Conservation (phyloP, 1,140 invertebrate genomes). For the Drosophila tani region DNA sequence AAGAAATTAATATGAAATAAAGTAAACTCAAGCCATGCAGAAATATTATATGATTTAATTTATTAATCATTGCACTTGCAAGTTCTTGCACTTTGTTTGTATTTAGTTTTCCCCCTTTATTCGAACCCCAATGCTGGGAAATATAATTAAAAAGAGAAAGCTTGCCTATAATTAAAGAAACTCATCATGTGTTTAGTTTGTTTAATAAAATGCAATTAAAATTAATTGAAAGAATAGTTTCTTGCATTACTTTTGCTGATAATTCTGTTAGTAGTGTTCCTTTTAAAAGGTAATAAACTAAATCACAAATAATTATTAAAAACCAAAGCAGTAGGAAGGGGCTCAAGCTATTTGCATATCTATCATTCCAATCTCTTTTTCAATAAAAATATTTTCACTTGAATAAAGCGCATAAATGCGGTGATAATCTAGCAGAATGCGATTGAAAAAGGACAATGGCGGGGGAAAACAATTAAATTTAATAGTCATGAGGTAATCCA, state of each 20-base stretch:
- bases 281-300: background rate
- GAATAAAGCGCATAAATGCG: constrained; percentile 9
- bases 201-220: constrained; percentile 11
- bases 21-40: background rate
- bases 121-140: constrained; percentile 2
- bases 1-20: background rate
- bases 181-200: constrained; percentile 4
- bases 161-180: constrained; percentile 3
- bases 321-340: background rate
- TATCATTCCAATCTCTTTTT: background rate
- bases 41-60: background rate
- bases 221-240: constrained; percentile 3
- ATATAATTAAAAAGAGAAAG: constrained; percentile 5
- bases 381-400: constrained; percentile 14
- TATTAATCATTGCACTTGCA: background rate
- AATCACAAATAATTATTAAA: constrained; percentile 1
- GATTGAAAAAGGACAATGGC: constrained; percentile 1
- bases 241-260: background rate
- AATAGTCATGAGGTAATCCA: constrained; percentile 48
- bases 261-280: background rate
- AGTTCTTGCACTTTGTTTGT: background rate
- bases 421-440: constrained; percentile 8
- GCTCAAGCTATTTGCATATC: background rate
- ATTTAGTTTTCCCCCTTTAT: constrained; percentile 4
- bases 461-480: constrained; percentile 38